These are phyloP conservation scores for Ferrisia virgata DNA, from an alignment of 2,888 invertebrate species.

Conservation along the genomic window DNA sequence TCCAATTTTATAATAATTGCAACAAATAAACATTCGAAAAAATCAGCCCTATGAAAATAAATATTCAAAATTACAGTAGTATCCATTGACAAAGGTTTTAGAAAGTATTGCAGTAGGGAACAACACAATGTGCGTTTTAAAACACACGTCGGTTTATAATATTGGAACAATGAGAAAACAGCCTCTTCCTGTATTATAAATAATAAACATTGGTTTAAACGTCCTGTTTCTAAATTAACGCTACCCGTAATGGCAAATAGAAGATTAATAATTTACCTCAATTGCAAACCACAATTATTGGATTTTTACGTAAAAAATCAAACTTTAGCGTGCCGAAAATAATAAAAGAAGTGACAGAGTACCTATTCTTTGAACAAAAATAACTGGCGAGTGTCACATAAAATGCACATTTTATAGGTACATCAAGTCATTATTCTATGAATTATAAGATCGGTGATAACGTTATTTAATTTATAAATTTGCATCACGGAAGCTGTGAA, in stretches of 20 bases:
- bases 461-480: background rate
- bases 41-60: too few relatives aligned
- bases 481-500: background rate
- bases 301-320: background rate
- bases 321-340: background rate
- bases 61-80: background rate
- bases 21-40: too few relatives aligned
- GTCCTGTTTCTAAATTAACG: slow-evolving; percentile 25
- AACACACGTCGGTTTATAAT: background rate
- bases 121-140: background rate
- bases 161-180: background rate
- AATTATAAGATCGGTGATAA: background rate
- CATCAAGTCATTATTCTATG: background rate
- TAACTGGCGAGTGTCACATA: background rate
- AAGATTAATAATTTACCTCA: slow-evolving; percentile 5
- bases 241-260: background rate
- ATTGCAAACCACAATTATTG: background rate
- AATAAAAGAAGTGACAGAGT: background rate
- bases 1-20: too few relatives aligned
- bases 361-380: background rate
- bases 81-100: background rate
- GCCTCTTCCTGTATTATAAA: slow-evolving; percentile 19
- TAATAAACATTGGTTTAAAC: slow-evolving; percentile 20
- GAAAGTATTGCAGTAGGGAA: background rate
- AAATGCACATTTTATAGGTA: background rate